Conservation (phyloP, 2,888 invertebrate species). For the Chrysotoxum bicinctum region DNA sequence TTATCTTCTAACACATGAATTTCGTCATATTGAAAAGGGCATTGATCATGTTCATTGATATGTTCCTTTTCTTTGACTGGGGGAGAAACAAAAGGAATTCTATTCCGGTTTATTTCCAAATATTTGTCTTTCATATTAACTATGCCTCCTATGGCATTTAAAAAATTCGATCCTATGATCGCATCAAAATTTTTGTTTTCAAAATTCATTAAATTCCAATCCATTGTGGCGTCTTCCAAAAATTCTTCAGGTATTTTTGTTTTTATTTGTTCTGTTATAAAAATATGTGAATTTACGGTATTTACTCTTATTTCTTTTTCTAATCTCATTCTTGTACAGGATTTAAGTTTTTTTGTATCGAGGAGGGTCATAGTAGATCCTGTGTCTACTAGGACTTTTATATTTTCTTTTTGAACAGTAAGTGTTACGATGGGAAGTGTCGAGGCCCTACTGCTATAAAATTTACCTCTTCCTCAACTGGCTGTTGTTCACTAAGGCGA, state of each 20-base stretch:
- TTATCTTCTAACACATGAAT: too few species aligned
- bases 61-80: background rate
- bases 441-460: background rate
- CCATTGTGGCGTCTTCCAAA: background rate
- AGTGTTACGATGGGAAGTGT: background rate
- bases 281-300: background rate
- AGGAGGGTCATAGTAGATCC: background rate
- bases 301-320: background rate
- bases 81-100: background rate
- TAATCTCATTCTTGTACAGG: background rate
- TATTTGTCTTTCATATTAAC: background rate
- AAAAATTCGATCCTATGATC: background rate
- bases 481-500: too few species aligned
- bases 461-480: background rate
- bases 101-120: background rate
- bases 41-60: background rate
- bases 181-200: conserved; percentile 1
- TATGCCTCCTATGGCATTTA: background rate
- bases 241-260: background rate
- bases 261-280: background rate
- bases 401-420: background rate
- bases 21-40: background rate
- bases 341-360: background rate
- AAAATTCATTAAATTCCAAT: background rate
- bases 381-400: background rate